Percentiles rank a stretch among this genome's conserved stretches.
These are phyloP conservation scores for Miichthys miiuy DNA, from an alignment of 2,797 vertebrate species.

Conservation along the genomic window DNA sequence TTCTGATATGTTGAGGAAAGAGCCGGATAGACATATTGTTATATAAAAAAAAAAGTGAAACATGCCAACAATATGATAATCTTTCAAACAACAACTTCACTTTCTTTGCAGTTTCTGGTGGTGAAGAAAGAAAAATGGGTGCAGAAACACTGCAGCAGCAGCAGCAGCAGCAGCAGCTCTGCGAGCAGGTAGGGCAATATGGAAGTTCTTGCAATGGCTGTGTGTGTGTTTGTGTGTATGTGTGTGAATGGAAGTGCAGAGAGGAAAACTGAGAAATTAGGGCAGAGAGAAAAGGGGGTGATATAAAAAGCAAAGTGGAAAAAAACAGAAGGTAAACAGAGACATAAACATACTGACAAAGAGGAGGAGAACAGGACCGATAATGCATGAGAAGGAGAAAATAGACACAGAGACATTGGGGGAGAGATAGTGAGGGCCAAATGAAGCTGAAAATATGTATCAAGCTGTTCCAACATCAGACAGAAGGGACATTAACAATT, in stretches of 20 bases:
- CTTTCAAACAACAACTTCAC: not conserved
- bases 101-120: too few relatives aligned
- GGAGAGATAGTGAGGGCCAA: slow-evolving; percentile 44
- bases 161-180: slow-evolving; percentile 24
- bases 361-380: slow-evolving; percentile 42
- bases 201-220: slow-evolving; percentile 42
- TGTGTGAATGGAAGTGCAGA: slow-evolving; percentile 22
- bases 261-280: slow-evolving; percentile 59
- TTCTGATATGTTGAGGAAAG: not conserved
- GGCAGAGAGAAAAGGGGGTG: slow-evolving; percentile 42
- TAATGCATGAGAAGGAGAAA: slow-evolving; percentile 44
- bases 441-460: slow-evolving; percentile 58
- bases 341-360: slow-evolving; percentile 48
- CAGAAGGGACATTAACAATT: slow-evolving; percentile 66
- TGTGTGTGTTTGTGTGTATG: slow-evolving; percentile 12
- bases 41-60: not conserved
- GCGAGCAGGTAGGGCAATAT: slow-evolving; percentile 40
- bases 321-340: slow-evolving; percentile 50
- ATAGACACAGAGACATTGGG: slow-evolving; percentile 47
- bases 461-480: slow-evolving; percentile 63
- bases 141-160: slow-evolving; percentile 49
- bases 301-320: slow-evolving; percentile 35
- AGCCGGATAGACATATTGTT: not conserved
- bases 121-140: not conserved
- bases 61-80: not conserved